A percentile compares a stretch with the other conserved stretches of the same genome.
phyloP scores from a whole-genome alignment of 2,113 vertebrate species.

The Catharus bicknelli region DNA sequence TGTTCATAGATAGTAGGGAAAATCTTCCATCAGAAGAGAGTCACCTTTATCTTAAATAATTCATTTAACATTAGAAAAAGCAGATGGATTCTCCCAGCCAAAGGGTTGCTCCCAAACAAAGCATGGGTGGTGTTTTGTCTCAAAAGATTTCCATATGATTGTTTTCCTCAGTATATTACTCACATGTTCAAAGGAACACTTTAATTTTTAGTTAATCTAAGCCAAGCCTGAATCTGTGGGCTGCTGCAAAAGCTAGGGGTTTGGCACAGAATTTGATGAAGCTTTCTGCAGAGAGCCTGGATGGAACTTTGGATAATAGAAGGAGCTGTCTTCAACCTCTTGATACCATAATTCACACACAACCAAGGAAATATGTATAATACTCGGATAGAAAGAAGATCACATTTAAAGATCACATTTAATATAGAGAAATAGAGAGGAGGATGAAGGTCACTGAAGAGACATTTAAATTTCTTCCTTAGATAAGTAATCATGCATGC shows the following conservation, averaged over 20 bases:
- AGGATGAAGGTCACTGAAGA: background rate
- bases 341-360: background rate
- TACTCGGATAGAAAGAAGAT: background rate
- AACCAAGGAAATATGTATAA: background rate
- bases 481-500: background rate
- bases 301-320: background rate
- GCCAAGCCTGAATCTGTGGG: background rate
- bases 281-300: background rate
- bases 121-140: background rate
- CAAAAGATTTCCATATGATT: background rate
- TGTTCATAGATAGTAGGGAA: background rate
- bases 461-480: background rate
- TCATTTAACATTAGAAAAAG: background rate
- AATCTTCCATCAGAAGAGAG: background rate
- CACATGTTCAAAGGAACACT: background rate
- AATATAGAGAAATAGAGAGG: background rate
- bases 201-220: background rate
- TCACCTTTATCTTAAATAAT: background rate
- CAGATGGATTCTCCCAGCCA: background rate
- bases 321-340: background rate
- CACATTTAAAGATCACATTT: background rate
- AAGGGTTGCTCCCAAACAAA: background rate
- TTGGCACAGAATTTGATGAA: background rate
- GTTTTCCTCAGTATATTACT: background rate
- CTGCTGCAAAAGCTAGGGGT: background rate